A percentile compares a stretch with the other conserved stretches of the same genome.
These are phyloP conservation scores for Chlorocebus sabaeus DNA, from an alignment of 2,113 vertebrate genomes.

Conservation along the genomic window DNA sequence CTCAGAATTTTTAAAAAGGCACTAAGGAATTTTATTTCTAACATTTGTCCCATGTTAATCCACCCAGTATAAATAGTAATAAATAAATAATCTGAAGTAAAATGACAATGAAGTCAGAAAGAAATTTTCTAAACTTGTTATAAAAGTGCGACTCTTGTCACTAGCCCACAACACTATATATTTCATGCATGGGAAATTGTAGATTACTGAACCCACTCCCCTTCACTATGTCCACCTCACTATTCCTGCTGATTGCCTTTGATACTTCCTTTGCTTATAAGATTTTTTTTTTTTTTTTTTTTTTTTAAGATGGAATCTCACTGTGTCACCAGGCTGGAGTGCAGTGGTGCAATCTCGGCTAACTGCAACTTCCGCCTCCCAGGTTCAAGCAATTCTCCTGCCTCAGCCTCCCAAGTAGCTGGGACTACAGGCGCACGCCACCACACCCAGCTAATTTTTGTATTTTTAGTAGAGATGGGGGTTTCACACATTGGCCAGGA, in stretches of 20 bases:
- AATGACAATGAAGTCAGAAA: neutral
- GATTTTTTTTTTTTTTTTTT: neutral
- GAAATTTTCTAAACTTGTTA: neutral
- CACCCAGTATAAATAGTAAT: neutral
- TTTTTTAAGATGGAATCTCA: too few species aligned
- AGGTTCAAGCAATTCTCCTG: too few species aligned
- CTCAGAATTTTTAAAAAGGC: neutral
- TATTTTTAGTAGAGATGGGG: too few species aligned
- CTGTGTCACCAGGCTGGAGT: too few species aligned
- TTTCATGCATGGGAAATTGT: neutral
- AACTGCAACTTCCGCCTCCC: too few species aligned
- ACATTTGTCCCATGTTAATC: neutral
- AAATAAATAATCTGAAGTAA: neutral
- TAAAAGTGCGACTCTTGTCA: neutral
- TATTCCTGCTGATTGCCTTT: neutral
- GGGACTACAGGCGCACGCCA: accelerated
- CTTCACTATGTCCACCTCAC: neutral
- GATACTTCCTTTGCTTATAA: neutral
- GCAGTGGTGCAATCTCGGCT: too few species aligned
- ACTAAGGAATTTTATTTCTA: neutral
- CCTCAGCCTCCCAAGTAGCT: too few species aligned
- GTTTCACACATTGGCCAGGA: too few species aligned
- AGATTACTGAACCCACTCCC: neutral
- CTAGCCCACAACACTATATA: too few species aligned
- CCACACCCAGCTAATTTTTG: too few species aligned